Conservation (phyloP, 2,797 vertebrate genomes). For the Squalus acanthias region DNA sequence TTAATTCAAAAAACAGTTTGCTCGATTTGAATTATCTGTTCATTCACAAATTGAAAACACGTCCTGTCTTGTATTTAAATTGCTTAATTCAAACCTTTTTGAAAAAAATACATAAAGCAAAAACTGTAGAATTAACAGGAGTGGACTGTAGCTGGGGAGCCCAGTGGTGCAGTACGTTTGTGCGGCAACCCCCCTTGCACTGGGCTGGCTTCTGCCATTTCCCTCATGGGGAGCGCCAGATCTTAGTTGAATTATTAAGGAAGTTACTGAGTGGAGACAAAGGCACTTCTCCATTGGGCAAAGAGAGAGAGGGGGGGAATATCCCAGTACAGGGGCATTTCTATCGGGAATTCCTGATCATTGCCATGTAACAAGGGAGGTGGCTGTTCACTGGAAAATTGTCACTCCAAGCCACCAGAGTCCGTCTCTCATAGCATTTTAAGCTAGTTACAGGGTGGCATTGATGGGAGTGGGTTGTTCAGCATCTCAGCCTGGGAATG, state of each 20-base stretch:
- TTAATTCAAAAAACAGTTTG: neutral
- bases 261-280: neutral
- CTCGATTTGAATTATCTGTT: neutral
- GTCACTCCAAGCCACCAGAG: neutral
- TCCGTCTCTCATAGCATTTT: neutral
- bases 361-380: neutral
- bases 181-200: neutral
- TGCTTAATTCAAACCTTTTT: neutral
- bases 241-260: neutral
- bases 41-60: conserved; percentile 4
- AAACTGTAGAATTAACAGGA: neutral
- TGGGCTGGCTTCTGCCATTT: neutral
- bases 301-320: neutral
- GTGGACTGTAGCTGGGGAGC: neutral
- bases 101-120: neutral
- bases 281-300: too few relatives aligned
- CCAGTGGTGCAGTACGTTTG: neutral
- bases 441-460: neutral
- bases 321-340: neutral
- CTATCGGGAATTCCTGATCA: neutral
- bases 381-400: neutral
- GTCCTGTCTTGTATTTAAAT: neutral
- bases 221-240: neutral
- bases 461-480: neutral
- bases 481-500: neutral